These are phyloP conservation scores for Ailurus styani DNA, from an alignment of 2,113 vertebrate species.

Conservation along the genomic window DNA sequence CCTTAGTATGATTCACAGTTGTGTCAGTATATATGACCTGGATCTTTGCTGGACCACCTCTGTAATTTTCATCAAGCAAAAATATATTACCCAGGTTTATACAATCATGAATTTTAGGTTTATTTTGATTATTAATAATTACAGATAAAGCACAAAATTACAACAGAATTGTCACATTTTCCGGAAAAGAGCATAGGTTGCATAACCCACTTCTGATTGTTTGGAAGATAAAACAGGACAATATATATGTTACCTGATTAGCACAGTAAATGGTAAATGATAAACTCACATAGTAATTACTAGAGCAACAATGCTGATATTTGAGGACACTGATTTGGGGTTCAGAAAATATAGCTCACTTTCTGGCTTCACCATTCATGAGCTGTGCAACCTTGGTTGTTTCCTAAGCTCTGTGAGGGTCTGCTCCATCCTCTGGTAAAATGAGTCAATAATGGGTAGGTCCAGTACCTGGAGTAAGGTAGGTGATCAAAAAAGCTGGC, in stretches of 20 bases:
- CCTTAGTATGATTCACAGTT: not conserved
- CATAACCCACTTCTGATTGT: too few species aligned
- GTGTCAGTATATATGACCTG: not conserved
- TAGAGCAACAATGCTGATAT: not conserved
- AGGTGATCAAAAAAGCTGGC: not conserved
- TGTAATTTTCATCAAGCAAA: too few species aligned
- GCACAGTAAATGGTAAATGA: not conserved
- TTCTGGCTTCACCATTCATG: not conserved
- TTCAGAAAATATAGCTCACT: not conserved
- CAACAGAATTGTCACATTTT: not conserved
- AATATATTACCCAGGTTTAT: not conserved
- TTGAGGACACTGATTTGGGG: not conserved
- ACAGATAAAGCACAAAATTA: not conserved
- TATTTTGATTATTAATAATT: not conserved
- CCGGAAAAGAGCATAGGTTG: not conserved
- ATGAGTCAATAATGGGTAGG: not conserved
- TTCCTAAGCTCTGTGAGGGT: too few species aligned
- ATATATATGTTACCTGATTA: not conserved
- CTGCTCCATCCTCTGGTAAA: too few species aligned
- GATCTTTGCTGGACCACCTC: not conserved
- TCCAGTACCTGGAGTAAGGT: not conserved
- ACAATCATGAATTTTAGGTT: not conserved
- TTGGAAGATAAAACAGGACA: not conserved
- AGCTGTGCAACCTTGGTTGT: not conserved
- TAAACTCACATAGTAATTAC: not conserved